phyloP scores from a whole-genome alignment of 2,888 invertebrate genomes.

The Muscina levida region DNA sequence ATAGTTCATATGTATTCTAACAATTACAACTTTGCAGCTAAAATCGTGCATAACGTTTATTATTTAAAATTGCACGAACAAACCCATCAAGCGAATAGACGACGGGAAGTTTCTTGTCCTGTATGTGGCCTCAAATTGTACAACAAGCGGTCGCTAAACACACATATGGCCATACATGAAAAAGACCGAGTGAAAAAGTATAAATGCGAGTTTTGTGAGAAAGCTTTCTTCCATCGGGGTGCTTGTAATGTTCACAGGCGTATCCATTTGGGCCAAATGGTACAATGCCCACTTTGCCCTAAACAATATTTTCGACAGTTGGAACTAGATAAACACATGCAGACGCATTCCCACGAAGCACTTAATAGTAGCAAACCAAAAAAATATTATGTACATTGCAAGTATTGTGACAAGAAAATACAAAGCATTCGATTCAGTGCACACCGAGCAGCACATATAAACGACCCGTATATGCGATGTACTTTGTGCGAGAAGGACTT shows the following conservation, averaged over 20 bases:
- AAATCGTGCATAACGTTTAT: slow-evolving; percentile 45
- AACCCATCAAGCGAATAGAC: slow-evolving; percentile 41
- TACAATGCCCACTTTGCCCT: slow-evolving; percentile 39
- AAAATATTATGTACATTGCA: slow-evolving; percentile 47
- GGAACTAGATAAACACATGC: slow-evolving; percentile 54
- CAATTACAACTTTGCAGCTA: slow-evolving; percentile 39
- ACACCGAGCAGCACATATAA: slow-evolving; percentile 45
- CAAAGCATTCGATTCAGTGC: slow-evolving; percentile 7
- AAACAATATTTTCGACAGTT: slow-evolving; percentile 48
- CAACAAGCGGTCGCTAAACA: not conserved
- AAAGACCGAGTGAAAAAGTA: slow-evolving; percentile 45
- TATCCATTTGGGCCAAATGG: slow-evolving; percentile 54
- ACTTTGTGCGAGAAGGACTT: slow-evolving; percentile 54
- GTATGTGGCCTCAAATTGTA: slow-evolving; percentile 47
- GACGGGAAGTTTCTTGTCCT: slow-evolving; percentile 35
- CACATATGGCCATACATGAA: slow-evolving; percentile 44
- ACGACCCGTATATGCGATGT: slow-evolving; percentile 50
- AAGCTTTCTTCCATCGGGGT: slow-evolving; percentile 48
- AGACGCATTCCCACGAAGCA: slow-evolving; percentile 46
- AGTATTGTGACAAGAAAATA: slow-evolving; percentile 43
- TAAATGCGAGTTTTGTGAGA: slow-evolving; percentile 59
- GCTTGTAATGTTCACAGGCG: slow-evolving; percentile 52
- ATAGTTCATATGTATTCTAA: not conserved
- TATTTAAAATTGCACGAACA: slow-evolving; percentile 45
- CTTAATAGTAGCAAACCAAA: slow-evolving; percentile 37